These are phyloP conservation scores for Mesoclemmys tuberculata DNA, from an alignment of 2,113 vertebrate species.

Conservation along the genomic window DNA sequence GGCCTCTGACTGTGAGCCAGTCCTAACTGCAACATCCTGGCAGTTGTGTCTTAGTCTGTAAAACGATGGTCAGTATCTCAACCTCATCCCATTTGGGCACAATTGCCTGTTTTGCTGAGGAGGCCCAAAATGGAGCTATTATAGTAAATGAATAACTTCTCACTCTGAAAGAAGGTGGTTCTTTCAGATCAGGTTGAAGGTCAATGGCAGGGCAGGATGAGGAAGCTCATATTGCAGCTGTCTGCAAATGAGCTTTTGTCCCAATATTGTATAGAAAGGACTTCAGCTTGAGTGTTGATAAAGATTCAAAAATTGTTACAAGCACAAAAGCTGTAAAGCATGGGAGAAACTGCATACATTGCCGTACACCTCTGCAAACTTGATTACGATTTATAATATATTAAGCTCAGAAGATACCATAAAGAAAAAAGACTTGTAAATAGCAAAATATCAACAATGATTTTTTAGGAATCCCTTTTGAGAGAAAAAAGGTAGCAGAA, in stretches of 20 bases:
- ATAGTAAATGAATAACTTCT: constrained; percentile 76
- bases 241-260: constrained; percentile 69
- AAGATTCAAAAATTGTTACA: not conserved
- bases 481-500: not conserved
- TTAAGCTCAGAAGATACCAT: accelerated
- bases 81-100: constrained; percentile 58
- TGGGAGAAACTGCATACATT: not conserved
- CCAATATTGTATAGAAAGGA: constrained; percentile 18
- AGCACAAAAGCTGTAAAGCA: constrained; percentile 16
- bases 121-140: constrained; percentile 71
- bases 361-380: not conserved
- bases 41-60: constrained; percentile 31
- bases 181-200: constrained; percentile 77
- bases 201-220: constrained; percentile 72
- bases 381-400: not conserved
- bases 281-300: not conserved
- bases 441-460: not conserved
- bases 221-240: constrained; percentile 72
- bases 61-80: constrained; percentile 41
- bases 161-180: constrained; percentile 71
- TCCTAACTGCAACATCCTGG: constrained; percentile 27
- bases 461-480: not conserved
- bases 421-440: not conserved
- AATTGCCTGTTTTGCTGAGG: constrained; percentile 69
- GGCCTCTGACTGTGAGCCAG: constrained; percentile 15